Base-by-base conservation (phyloP, 2,888 invertebrate genomes). In the Myopa testacea region DNA sequence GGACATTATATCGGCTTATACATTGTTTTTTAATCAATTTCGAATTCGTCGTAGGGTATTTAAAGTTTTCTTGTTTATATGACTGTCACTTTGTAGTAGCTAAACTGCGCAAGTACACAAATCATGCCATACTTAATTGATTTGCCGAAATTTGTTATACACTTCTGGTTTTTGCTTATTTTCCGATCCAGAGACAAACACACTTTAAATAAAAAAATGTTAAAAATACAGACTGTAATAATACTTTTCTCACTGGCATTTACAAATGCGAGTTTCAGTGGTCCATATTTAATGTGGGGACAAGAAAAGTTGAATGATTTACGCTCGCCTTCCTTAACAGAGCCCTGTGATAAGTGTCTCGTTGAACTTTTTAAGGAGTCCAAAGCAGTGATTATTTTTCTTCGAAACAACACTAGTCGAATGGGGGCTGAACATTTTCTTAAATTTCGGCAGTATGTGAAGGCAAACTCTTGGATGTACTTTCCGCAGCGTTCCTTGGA, bases 281-380 rank as follows among this genome's bases (percentile, higher is more conserved):
- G 92, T 0, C 92, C 92, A 0, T 92, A 92, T 83, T 82, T 93
- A 6, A 91, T 92, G 82, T 93, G 92, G 87, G 92, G 92, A 0
- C 91, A 91, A 5, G 90, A 91, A 69, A 89, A 90, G 8, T 84
- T 92, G 0, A 88, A 88, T 52, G 88, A 88, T 62, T 90, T 91
- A 79, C 90, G 90, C 78, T 85, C 91, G 50, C 91, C 91, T 55
- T 91, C 92, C 3, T 83, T 93, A 52, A 90, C 90, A 78, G 91
- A 90, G 73, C 84, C 92, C 63, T 91, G 90, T 73, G 91, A 92
- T 82, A 91, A 91, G 88, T 90, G 91, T 77, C 86, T 92, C 84
- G 90, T 91, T 88, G 90, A 90, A 83, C 90, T 93, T n/a, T 92
- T 92, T 81, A 90, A 90, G 55, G 91, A 91, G 78, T 91, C 90